Base-by-base conservation (phyloP, 2,888 invertebrate genomes). In the Eledone cirrhosa region DNA sequence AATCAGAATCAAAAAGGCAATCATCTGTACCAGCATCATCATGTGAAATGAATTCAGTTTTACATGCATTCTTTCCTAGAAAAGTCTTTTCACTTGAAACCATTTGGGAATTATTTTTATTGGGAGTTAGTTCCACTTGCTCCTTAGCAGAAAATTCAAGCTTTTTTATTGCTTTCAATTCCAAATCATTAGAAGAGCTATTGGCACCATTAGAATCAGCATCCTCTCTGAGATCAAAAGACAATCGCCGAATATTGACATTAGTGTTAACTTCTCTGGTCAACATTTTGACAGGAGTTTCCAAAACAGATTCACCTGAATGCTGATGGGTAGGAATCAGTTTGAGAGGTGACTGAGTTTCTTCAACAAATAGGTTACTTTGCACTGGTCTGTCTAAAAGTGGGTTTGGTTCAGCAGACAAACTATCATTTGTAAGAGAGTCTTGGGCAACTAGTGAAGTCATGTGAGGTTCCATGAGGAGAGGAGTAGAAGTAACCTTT, bases 331-430 rank as follows among this genome's bases (percentile, higher is more conserved):
- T 79, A 77, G 78, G 59, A 1, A 33, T 72, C 69, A 84, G 81
- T 69, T 85, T 85, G n/a, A 81, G 80, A 11, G 88, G 88, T 4
- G 87, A 87, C 77, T 86, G 86, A 1, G 88, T 88, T 77, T 88
- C 88, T 78, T 88, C 88, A 14, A 87, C 86, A 41, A 88, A 77
- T 24, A 80, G 11, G n/a, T 72, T 67, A 14, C 31, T 72, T 41
- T 22, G 72, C 27, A 3, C 29, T 13, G 33, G 48, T 24, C 1
- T 78, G 48, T 65, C 5, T n/a, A 27, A 41, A n/a, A 27, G 27
- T 14, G 29, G 24, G 59, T 31, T n/a, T 29, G 76, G 76, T 31
- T 24, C 53, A 41, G 63, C 63, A 47, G 63, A 48, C 77, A 33
- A 31, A 24, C 31, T 69, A 59, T 77, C 80, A 48, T 59, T 63